A percentile compares a stretch with the other conserved stretches of the same genome.
phyloP scores from a whole-genome alignment of 2,888 invertebrate species.

The Hecatera dysodea region DNA sequence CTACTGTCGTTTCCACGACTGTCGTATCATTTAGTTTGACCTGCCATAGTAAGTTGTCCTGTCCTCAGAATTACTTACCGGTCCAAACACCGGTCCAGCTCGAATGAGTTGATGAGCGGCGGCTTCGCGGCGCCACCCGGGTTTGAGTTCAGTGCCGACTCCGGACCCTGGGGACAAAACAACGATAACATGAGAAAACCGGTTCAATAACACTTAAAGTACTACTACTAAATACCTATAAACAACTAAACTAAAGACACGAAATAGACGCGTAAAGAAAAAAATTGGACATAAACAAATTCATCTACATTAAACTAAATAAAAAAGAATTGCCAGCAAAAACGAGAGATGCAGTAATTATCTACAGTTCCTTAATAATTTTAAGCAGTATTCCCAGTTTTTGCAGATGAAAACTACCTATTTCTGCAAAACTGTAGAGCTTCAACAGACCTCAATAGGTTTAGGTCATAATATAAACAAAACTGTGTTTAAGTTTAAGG shows the following conservation, averaged over 20 bases:
- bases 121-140: slow-evolving; percentile 89
- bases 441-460: neutral
- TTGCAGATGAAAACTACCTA: neutral
- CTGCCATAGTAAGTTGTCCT: neutral
- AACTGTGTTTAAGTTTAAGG: neutral
- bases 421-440: neutral
- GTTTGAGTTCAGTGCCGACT: slow-evolving; percentile 89
- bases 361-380: neutral
- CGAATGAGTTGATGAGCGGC: slow-evolving; percentile 90
- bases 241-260: too few species aligned
- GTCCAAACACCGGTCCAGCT: slow-evolving; percentile 91
- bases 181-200: slow-evolving; percentile 1
- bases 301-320: too few species aligned
- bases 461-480: slow-evolving; percentile 17
- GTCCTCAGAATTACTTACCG: slow-evolving; percentile 75
- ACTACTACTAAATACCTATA: too few species aligned
- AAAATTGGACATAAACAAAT: too few species aligned
- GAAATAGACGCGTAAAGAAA: too few species aligned
- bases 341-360: neutral
- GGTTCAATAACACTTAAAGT: too few species aligned
- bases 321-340: neutral
- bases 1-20: too few species aligned
- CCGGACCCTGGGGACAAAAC: slow-evolving; percentile 84
- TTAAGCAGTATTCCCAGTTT: neutral
- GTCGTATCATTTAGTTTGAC: too few species aligned